Conservation (phyloP, 2,797 vertebrate genomes). For the Dryobates pubescens region DNA sequence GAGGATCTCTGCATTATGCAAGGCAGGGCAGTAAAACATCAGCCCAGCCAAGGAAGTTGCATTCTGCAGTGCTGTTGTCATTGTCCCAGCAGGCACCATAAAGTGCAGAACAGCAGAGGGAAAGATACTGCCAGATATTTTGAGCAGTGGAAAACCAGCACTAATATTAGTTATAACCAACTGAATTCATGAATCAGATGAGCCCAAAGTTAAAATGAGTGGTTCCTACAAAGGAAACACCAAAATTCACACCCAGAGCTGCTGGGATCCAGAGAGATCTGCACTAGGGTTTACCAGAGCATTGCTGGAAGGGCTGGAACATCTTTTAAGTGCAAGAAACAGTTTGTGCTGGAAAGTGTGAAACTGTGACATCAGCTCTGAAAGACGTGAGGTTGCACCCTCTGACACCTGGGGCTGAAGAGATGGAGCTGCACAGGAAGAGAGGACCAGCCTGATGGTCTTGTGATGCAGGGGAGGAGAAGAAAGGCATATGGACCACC, state of each 20-base stretch:
- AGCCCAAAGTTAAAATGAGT: not conserved
- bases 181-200: not conserved
- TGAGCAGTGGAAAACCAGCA: not conserved
- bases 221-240: not conserved
- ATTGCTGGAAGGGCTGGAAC: rapidly evolving
- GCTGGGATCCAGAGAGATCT: not conserved
- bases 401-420: rapidly evolving
- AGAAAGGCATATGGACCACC: not conserved
- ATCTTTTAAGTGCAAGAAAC: not conserved
- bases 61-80: constrained; percentile 40
- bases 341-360: not conserved
- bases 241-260: not conserved
- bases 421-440: rapidly evolving
- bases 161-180: not conserved
- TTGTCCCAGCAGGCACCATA: not conserved
- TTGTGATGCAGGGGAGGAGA: too few relatives aligned
- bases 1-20: not conserved
- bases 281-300: not conserved
- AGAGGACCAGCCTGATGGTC: not conserved
- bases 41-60: not conserved
- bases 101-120: not conserved
- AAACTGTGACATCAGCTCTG: not conserved
- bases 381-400: rapidly evolving
- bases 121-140: not conserved
- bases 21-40: not conserved